Percentiles rank a stretch among this genome's conserved stretches.
These are phyloP conservation scores for Scortum barcoo DNA, from an alignment of 2,113 vertebrate genomes.

Conservation along the genomic window DNA sequence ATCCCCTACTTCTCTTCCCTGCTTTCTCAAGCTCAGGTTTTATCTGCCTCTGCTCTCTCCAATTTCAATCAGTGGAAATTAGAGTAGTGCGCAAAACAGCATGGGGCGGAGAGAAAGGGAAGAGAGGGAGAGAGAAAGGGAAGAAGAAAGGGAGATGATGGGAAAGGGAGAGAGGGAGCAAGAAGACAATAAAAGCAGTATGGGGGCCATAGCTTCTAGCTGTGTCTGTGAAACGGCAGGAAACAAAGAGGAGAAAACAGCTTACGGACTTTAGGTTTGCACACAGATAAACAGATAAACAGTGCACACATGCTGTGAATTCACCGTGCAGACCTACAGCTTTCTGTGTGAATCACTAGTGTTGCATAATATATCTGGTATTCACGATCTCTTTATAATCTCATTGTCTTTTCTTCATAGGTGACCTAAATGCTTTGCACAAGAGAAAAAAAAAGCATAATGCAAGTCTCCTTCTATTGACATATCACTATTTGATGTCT, in stretches of 20 bases:
- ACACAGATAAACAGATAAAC: slow-evolving; percentile 60
- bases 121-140: slow-evolving; percentile 1
- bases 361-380: slow-evolving; percentile 27
- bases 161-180: slow-evolving; percentile 21
- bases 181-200: slow-evolving; percentile 67
- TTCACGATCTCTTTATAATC: slow-evolving; percentile 14
- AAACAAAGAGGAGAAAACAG: slow-evolving; percentile 66
- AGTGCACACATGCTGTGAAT: slow-evolving; percentile 21
- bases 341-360: slow-evolving; percentile 7
- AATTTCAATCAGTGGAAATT: slow-evolving; percentile 61
- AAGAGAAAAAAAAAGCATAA: background rate
- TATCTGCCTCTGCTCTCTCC: slow-evolving; percentile 52
- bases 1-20: slow-evolving; percentile 34
- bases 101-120: slow-evolving; percentile 26
- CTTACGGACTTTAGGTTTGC: slow-evolving; percentile 55
- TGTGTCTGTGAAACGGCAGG: slow-evolving; percentile 66
- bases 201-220: slow-evolving; percentile 58
- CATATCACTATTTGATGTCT: background rate
- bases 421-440: slow-evolving; percentile 35
- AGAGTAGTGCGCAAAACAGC: slow-evolving; percentile 57
- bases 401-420: slow-evolving; percentile 10
- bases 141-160: slow-evolving; percentile 30
- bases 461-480: background rate
- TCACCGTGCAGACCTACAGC: background rate
- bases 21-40: slow-evolving; percentile 56